phyloP scores from a whole-genome alignment of 1,140 invertebrate species.

The Drosophila prosaltans region DNA sequence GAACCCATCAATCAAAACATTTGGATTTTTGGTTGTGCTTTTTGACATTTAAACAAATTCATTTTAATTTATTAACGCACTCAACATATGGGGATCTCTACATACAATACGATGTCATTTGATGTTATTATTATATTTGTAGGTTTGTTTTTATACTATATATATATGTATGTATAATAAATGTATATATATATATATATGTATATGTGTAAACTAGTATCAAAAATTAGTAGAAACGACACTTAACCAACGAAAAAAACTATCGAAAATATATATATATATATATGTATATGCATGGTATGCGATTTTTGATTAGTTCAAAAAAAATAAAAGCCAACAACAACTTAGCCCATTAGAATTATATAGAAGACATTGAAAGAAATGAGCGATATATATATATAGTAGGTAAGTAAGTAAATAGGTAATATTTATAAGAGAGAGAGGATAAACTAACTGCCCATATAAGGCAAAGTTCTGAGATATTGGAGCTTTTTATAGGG shows the following conservation, averaged over 20 bases:
- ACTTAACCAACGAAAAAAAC: constrained; percentile 73
- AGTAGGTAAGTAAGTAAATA: constrained; percentile 3
- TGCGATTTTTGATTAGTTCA: constrained; percentile 32
- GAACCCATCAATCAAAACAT: constrained; percentile 33
- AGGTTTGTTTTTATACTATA: constrained; percentile 36
- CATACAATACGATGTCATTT: constrained; percentile 72
- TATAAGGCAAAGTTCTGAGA: no score
- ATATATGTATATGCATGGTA: constrained; percentile 37
- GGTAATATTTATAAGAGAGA: constrained; percentile 3
- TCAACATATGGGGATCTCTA: constrained; percentile 70
- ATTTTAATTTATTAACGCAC: constrained; percentile 79
- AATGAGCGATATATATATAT: constrained; percentile 53
- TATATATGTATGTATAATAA: constrained; percentile 49
- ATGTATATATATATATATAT: constrained; percentile 61
- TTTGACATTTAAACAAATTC: constrained; percentile 78
- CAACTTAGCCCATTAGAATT: constrained; percentile 64
- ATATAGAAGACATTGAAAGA: constrained; percentile 55
- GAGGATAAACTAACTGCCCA: neutral
- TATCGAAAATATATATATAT: constrained; percentile 59
- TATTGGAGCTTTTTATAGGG: no score
- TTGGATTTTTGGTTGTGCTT: constrained; percentile 37
- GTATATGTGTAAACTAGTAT: constrained; percentile 79
- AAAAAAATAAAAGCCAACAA: constrained; percentile 76
- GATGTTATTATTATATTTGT: constrained; percentile 59
- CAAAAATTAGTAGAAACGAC: constrained; percentile 80